Base-by-base conservation (phyloP, 1,140 invertebrate species). In the Scaptomyza pallida region DNA sequence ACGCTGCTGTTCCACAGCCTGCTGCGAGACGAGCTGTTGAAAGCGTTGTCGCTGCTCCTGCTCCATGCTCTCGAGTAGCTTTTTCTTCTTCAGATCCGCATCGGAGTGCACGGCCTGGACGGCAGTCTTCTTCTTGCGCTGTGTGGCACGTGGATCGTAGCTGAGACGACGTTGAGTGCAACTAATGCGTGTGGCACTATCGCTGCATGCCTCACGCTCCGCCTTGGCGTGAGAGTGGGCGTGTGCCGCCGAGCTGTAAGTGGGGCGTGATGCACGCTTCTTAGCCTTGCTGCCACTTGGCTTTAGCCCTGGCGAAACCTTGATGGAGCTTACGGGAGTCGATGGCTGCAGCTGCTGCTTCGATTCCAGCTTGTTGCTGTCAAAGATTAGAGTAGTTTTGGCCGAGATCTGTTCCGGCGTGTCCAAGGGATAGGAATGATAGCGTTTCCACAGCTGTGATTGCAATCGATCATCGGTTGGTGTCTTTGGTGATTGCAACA, bases 101-200 rank as follows among this genome's bases (percentile, higher is more conserved):
- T 16, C 26, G 21, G 0, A 19, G 33, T 2, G 13, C 1, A 17
- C 23, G 37, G 19, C 17, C 8, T n/a, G n/a, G n/a, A 10, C 0
- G n/a, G n/a, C 10, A 30, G 30, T 15, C 5, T 33, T 67, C 62
- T 52, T 68, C 26, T 61, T 74, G 4, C 74, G n/a, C 1, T 37
- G 33, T 37, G 75, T 64, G 40, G 55, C 60, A 37, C 67, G 55
- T 4, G 75, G 75, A 56, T 77, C 61, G 23, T 74, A 74, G 65
- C 23, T 77, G 23, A 70, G 72, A 4, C 72, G 54, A 0, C 75
- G 72, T 35, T 77, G 72, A 1, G 56, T 54, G 40, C 64, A 64
- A 40, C 43, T 73, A 5, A 73, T 59, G 12, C 26, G 6, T 3
- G n/a, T 15, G 35, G 30, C 13, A 21, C 35, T 19, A 6, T 50